Evolutionary conservation across 2,113 vertebrate genomes (phyloP).

Genomic region (Pandion haliaetus): DNA sequence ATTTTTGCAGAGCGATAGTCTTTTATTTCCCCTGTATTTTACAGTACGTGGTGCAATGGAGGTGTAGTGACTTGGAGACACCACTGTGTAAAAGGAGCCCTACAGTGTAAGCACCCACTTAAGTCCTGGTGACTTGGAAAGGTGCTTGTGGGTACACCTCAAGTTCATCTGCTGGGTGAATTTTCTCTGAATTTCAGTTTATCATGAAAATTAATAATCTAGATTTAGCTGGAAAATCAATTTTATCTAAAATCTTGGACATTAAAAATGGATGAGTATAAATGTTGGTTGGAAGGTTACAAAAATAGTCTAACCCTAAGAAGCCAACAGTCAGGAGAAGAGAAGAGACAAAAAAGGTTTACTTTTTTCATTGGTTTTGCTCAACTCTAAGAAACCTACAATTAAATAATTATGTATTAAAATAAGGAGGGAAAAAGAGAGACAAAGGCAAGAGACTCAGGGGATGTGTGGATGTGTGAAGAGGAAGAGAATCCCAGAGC

Average conservation of each 20-base stretch:
- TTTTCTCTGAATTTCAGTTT: neutral
- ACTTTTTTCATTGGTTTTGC: neutral
- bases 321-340: neutral
- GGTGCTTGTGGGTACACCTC: neutral
- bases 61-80: neutral
- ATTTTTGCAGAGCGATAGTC: neutral
- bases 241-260: neutral
- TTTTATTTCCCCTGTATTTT: neutral
- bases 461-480: fast-evolving
- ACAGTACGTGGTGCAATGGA: neutral
- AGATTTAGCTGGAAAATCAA: neutral
- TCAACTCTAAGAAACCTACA: neutral
- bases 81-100: neutral
- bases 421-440: neutral
- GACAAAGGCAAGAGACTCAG: neutral
- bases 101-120: neutral
- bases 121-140: neutral
- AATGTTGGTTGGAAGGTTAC: neutral
- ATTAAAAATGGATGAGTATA: neutral
- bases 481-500: neutral
- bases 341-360: neutral
- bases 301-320: neutral
- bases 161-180: neutral
- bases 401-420: neutral
- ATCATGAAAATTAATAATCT: neutral